Evolutionary conservation across 2,888 invertebrate species (phyloP), one percentile per base, ranked within the genome.

Genomic region (Scaptomyza flava): DNA sequence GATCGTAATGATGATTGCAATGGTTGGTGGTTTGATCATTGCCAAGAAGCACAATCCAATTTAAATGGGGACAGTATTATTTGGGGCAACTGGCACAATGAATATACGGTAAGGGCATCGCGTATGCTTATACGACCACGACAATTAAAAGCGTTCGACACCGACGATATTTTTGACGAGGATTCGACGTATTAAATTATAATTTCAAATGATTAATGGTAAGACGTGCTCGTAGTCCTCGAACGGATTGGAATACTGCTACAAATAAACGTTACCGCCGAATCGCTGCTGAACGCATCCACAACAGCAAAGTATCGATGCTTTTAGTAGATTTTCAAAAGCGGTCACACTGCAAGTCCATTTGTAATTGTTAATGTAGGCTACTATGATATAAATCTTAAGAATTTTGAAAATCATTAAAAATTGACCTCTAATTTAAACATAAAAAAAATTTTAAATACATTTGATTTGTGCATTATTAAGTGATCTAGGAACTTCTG

Each of bases 21-120:
- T 14, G 94, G 94, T 9, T 94, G 94, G 94, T 94, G 94, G 94
- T 94, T 93, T 79, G 93, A 93, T 80, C 64, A 36, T 14, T 86
- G 86, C 36, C 60, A 93, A 92, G 93, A 59, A 34, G 45, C 23
- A 20, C 14, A 62, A 14, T 68, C 64, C 27, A 81, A 81, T 67
- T 72, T 81, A 45, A 81, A 81, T 62, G 81, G 68, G 12, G 93
- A 93, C 76, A 92, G 93, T 65, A 92, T 94, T 47, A 93, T 94
- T 72, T 94, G 94, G 94, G 93, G 94, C 72, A 92, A 93, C 68
- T 94, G 94, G 94, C 91, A 59, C 64, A 58, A 91, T 52, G 93
- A 94, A 83, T 93, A 93, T 84, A 93, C 93, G 1, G 82, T 94
- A 66, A 93, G 92, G 68, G 91, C 91, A 47, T 90, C 93, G 0